Conservation (phyloP, 2,888 invertebrate species). For the Athalia rosae region DNA sequence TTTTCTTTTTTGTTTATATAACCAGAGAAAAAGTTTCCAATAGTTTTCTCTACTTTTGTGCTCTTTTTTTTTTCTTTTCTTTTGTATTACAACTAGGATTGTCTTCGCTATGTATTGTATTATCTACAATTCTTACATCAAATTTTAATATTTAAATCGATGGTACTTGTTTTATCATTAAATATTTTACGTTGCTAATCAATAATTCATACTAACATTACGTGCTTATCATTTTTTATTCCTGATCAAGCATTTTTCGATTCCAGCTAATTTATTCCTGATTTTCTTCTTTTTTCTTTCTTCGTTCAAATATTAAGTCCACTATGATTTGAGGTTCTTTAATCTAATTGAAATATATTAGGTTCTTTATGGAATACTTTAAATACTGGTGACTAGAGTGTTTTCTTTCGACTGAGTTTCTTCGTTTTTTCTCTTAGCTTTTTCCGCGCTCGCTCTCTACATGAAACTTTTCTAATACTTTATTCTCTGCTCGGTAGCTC, state of each 20-base stretch:
- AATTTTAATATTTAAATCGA: constrained; percentile 34
- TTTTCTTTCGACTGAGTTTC: not conserved
- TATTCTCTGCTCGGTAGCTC: constrained; percentile 27
- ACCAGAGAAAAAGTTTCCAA: not conserved
- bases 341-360: constrained; percentile 32
- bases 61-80: not conserved
- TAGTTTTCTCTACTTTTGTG: constrained; percentile 7
- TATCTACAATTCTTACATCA: constrained; percentile 38
- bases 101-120: constrained; percentile 42
- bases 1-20: too few species aligned
- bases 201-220: constrained; percentile 16
- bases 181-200: constrained; percentile 22
- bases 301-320: not conserved
- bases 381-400: constrained; percentile 37
- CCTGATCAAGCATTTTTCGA: constrained; percentile 5
- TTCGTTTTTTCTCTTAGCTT: constrained; percentile 7
- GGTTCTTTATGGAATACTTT: constrained; percentile 36
- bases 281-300: not conserved
- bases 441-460: not conserved
- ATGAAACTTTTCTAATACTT: constrained; percentile 35
- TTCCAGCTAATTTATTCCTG: not conserved
- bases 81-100: constrained; percentile 44
- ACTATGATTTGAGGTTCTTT: not conserved
- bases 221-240: not conserved
- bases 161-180: not conserved